Evolutionary conservation across 2,113 vertebrate species (phyloP).

Genomic region (Nyctibius bracteatus): DNA sequence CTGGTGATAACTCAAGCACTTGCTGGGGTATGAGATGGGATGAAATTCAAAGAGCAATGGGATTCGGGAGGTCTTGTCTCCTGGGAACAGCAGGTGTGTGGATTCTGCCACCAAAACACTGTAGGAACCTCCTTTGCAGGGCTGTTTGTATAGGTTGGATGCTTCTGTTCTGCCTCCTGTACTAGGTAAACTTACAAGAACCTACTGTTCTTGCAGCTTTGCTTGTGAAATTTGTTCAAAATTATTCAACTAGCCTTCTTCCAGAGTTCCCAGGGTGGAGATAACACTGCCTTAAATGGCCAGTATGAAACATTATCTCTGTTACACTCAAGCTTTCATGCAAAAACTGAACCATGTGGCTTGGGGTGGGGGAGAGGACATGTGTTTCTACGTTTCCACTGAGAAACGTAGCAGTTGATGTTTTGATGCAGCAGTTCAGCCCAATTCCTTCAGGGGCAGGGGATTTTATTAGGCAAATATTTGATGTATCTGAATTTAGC

Average conservation of each 20-base stretch:
- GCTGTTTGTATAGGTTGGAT: background rate
- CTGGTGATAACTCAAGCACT: background rate
- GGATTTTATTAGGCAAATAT: background rate
- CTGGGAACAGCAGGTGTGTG: background rate
- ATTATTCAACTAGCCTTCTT: background rate
- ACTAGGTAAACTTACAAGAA: background rate
- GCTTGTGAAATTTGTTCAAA: background rate
- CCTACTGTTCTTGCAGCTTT: background rate
- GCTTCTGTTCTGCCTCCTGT: background rate
- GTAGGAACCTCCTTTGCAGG: background rate
- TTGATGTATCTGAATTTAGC: background rate
- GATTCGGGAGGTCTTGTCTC: background rate
- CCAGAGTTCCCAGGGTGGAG: background rate
- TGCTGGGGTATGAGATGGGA: background rate
- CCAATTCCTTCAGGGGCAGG: background rate
- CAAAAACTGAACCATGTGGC: background rate
- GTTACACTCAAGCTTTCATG: background rate
- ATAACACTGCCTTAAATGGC: background rate
- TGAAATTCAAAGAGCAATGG: background rate
- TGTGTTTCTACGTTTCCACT: background rate
- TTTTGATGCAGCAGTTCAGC: background rate
- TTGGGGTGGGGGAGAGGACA: background rate
- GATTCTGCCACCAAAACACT: background rate
- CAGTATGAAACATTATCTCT: background rate
- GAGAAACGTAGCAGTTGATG: rapidly evolving